Evolutionary conservation across 2,113 vertebrate species (phyloP).

Genomic region (Mus spicilegus): DNA sequence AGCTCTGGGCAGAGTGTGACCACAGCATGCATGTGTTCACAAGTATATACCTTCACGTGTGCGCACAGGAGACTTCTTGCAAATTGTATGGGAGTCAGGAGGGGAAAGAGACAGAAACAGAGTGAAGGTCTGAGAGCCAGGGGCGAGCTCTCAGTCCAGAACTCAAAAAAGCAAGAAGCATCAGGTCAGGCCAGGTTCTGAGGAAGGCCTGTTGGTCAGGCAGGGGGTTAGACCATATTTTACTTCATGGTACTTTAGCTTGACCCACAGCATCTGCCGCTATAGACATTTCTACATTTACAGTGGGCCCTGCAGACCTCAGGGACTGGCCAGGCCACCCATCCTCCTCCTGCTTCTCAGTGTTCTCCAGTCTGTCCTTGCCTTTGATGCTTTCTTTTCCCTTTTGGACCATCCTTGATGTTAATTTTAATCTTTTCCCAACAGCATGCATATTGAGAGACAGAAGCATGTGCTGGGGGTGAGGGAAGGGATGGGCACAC

Average conservation of each 20-base stretch:
- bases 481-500: background rate
- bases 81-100: background rate
- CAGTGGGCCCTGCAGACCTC: background rate
- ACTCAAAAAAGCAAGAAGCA: background rate
- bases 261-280: background rate
- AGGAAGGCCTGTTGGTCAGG: background rate
- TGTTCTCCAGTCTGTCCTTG: background rate
- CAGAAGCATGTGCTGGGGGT: background rate
- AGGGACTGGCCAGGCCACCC: no score
- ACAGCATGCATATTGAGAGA: background rate
- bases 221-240: background rate
- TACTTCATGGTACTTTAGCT: background rate
- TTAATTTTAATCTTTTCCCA: conserved; percentile 33
- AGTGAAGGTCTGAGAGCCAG: no score
- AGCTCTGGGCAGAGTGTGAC: background rate
- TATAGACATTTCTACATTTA: background rate
- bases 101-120: background rate
- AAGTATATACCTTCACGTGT: background rate
- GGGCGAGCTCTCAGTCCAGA: background rate
- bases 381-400: conserved; percentile 21
- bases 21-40: background rate
- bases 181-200: no score
- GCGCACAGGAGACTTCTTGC: no score
- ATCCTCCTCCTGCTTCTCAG: background rate
- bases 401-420: background rate